phyloP scores from a whole-genome alignment of 2,888 invertebrate genomes.

The Rhorus exstirpatorius region DNA sequence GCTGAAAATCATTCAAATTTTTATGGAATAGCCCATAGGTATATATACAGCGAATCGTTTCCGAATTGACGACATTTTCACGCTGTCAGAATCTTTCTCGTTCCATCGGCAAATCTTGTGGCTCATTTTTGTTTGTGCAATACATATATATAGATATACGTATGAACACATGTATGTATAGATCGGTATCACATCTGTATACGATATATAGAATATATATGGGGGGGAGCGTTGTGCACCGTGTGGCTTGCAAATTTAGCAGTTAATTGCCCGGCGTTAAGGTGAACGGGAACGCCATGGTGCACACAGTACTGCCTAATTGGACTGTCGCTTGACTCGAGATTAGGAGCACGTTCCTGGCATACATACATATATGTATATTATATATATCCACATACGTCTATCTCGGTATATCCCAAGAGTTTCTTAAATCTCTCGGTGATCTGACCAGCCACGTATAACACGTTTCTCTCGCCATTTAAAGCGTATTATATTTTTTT shows the following conservation, averaged over 20 bases:
- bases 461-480: slow-evolving; percentile 58
- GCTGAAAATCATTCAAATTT: no score
- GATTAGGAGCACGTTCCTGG: slow-evolving; percentile 72
- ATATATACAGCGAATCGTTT: not conserved
- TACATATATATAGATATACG: slow-evolving; percentile 18
- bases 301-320: slow-evolving; percentile 68
- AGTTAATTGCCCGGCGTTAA: slow-evolving; percentile 74
- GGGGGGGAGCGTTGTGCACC: slow-evolving; percentile 27
- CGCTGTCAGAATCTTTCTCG: slow-evolving; percentile 35
- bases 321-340: slow-evolving; percentile 73
- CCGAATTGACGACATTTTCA: slow-evolving; percentile 19
- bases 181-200: not conserved
- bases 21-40: no score
- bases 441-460: slow-evolving; percentile 48
- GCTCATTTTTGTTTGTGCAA: slow-evolving; percentile 2
- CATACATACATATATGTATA: slow-evolving; percentile 46
- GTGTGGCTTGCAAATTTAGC: slow-evolving; percentile 71
- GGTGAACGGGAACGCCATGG: slow-evolving; percentile 70
- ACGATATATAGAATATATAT: slow-evolving; percentile 4
- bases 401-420: slow-evolving; percentile 27
- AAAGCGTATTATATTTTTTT: slow-evolving; percentile 23
- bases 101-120: slow-evolving; percentile 32
- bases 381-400: not conserved
- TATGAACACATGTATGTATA: not conserved
- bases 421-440: slow-evolving; percentile 40